Evolutionary conservation across 2,113 vertebrate genomes (phyloP).

Genomic region (Eulacestoma nigropectus): DNA sequence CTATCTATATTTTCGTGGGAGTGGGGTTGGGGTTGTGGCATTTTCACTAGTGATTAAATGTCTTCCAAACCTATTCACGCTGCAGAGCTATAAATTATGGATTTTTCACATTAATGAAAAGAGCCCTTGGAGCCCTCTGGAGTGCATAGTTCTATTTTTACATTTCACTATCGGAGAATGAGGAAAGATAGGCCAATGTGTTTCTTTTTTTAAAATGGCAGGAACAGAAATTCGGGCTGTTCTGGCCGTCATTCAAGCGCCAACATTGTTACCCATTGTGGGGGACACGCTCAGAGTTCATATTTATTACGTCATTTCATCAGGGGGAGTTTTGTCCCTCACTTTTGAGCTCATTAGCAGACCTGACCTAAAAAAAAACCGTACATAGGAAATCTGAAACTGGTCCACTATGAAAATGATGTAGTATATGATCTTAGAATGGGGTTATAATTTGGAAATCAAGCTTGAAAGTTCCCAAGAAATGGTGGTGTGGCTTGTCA

Average conservation of each 20-base stretch:
- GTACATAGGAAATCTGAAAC: background rate
- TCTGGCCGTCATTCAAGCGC: conserved; percentile 9
- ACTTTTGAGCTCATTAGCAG: background rate
- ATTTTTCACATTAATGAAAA: conserved; percentile 61
- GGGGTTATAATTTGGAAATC: background rate
- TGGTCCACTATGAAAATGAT: background rate
- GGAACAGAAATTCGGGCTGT: conserved; percentile 6
- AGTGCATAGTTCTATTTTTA: conserved; percentile 64
- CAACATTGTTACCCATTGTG: background rate
- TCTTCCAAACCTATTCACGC: conserved; percentile 58
- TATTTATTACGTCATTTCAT: background rate
- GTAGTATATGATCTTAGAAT: background rate
- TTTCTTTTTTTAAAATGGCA: conserved; percentile 48
- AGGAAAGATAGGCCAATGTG: conserved; percentile 31
- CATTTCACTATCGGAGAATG: conserved; percentile 41
- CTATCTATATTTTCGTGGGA: background rate
- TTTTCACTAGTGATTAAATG: conserved; percentile 57
- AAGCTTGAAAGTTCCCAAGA: background rate
- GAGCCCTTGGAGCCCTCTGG: conserved; percentile 41
- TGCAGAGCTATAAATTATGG: conserved; percentile 50
- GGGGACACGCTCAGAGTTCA: background rate
- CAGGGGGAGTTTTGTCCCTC: background rate
- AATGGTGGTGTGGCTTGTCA: background rate
- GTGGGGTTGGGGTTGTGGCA: conserved; percentile 24
- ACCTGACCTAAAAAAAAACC: background rate